Conservation (phyloP, 2,797 vertebrate genomes). For the Eulemur albifrons region DNA sequence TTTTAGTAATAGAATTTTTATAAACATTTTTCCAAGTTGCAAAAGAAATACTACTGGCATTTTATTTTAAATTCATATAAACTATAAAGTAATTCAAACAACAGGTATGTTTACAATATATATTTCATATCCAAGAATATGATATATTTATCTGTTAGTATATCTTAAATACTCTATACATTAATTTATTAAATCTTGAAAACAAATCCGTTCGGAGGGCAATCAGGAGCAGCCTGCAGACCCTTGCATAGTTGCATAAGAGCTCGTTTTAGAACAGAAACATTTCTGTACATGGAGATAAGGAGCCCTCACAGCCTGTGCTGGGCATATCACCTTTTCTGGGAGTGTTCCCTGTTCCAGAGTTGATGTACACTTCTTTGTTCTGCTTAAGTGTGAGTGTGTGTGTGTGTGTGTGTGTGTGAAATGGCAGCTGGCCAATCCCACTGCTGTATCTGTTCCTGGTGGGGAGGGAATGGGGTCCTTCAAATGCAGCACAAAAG, state of each 20-base stretch:
- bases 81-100: neutral
- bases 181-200: neutral
- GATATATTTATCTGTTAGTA: neutral
- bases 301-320: neutral
- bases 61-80: neutral
- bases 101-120: too few species aligned
- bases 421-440: rapidly evolving
- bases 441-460: neutral
- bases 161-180: neutral
- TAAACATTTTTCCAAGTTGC: neutral
- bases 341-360: neutral
- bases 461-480: rapidly evolving
- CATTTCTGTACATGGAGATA: neutral
- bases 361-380: neutral
- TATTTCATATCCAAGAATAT: neutral
- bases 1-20: neutral
- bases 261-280: neutral
- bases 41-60: neutral
- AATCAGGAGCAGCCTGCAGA: too few species aligned
- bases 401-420: neutral
- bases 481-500: neutral
- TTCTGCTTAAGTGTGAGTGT: neutral
- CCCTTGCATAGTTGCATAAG: rapidly evolving
- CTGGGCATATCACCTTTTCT: neutral
- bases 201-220: neutral